Evolutionary conservation across 2,888 invertebrate genomes (phyloP).

Genomic region (Augochlorella aurata): DNA sequence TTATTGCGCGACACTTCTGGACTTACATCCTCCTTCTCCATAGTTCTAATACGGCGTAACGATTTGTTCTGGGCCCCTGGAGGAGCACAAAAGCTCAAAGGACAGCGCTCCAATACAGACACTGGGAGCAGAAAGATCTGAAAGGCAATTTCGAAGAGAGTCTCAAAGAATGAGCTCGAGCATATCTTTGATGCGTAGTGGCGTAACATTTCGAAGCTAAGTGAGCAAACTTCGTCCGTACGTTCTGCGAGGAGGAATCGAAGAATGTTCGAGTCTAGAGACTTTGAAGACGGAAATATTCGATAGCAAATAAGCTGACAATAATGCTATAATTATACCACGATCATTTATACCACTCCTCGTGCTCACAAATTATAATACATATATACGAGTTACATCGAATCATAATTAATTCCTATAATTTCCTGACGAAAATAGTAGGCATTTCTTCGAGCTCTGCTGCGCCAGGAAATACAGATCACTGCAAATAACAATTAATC

Average conservation of each 20-base stretch:
- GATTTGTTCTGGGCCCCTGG: not conserved
- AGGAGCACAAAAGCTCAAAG: constrained; percentile 12
- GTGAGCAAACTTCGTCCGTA: not conserved
- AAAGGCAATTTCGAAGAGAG: not conserved
- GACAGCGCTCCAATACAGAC: constrained; percentile 9
- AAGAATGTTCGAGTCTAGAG: not conserved
- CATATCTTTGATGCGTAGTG: constrained; percentile 1
- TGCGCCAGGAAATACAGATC: not conserved
- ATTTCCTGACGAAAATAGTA: no score
- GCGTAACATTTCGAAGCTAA: not conserved
- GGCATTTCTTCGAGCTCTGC: no score
- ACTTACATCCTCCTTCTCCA: not conserved
- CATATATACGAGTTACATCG: no score
- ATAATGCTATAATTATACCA: no score
- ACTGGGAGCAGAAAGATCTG: not conserved
- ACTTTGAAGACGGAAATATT: not conserved
- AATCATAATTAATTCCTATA: no score
- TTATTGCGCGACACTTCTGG: not conserved
- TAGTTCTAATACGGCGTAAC: not conserved
- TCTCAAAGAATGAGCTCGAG: constrained; percentile 1
- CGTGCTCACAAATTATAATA: no score
- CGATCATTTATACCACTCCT: no score
- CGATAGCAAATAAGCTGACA: no score
- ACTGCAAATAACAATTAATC: not conserved
- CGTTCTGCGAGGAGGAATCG: not conserved